A percentile compares a stretch with the other conserved stretches of the same genome.
Evolutionary conservation across 2,888 invertebrate species (phyloP).

Genomic region (Amphimallon solstitiale): DNA sequence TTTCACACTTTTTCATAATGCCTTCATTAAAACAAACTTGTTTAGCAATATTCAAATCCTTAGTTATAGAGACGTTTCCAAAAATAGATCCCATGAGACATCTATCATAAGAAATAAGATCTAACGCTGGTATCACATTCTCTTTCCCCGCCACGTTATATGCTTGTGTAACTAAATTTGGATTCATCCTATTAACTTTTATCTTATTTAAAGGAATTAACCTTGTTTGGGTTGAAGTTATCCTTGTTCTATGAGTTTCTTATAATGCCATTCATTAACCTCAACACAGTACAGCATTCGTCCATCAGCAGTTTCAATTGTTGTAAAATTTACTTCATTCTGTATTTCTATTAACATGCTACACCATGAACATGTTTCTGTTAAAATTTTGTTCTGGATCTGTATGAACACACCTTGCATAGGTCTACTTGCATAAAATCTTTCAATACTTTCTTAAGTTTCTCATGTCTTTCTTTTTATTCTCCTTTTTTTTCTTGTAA

Average conservation of each 20-base stretch:
- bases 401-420: slow-evolving; percentile 76
- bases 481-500: slow-evolving; percentile 65
- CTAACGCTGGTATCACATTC: slow-evolving; percentile 84
- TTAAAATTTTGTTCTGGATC: slow-evolving; percentile 81
- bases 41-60: slow-evolving; percentile 82
- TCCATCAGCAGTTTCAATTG: slow-evolving; percentile 87
- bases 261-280: slow-evolving; percentile 85
- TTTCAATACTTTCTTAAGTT: slow-evolving; percentile 67
- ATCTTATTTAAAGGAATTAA: slow-evolving; percentile 94
- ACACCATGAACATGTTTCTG: slow-evolving; percentile 76
- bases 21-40: slow-evolving; percentile 80
- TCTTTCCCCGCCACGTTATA: slow-evolving; percentile 79
- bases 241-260: slow-evolving; percentile 85
- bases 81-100: slow-evolving; percentile 87
- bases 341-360: slow-evolving; percentile 81
- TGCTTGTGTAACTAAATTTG: slow-evolving; percentile 71
- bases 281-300: slow-evolving; percentile 89
- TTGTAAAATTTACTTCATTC: slow-evolving; percentile 76
- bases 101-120: slow-evolving; percentile 77
- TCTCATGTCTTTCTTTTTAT: slow-evolving; percentile 68
- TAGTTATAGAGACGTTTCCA: slow-evolving; percentile 86
- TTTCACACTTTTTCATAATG: slow-evolving; percentile 79
- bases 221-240: slow-evolving; percentile 82
- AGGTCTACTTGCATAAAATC: slow-evolving; percentile 69
- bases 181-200: slow-evolving; percentile 70